Evolutionary conservation across 1,140 invertebrate genomes (phyloP), one percentile per base, ranked within the genome.

Genomic region (Saccostrea glomerata): DNA sequence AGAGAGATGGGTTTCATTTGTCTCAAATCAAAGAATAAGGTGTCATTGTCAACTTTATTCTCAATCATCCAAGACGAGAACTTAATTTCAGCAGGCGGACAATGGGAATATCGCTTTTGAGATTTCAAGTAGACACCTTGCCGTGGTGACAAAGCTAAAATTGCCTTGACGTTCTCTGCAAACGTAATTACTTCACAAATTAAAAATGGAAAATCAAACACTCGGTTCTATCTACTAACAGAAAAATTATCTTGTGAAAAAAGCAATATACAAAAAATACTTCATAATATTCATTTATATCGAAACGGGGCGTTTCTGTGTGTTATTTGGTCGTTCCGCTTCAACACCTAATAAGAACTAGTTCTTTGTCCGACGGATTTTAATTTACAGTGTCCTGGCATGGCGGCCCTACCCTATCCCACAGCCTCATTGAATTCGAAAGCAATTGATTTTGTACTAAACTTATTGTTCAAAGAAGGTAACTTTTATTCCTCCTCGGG

Each of bases 181-280:
- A 77, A 25, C 25, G 70, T 77, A 77, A 77, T 77, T 77, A 77
- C 70, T 77, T 77, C 25, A 77, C 70, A 77, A 77, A 77, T 77
- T 77, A 77, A 77, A 77, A 77, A 77, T 77, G 70, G 70, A 77
- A 77, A 77, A 77, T 77, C 70, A 77, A 77, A 77, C 70, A 77
- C 70, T 77, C 13, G 25, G 25, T 25, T 77, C 70, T 77, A 77
- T 77, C 70, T 77, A 77, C 70, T 77, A 77, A 77, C 70, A 77
- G 70, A 30, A 36, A 77, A 77, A 77, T 77, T 77, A 25, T 77
- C 23, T 77, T 77, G 70, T 77, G 25, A 30, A 77, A 47, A 77
- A 77, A 30, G 70, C 70, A 30, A 77, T 77, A 25, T 77, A 25
- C 23, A 77, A 77, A 77, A 77, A 30, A 77, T 77, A 77, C 70